phyloP scores from a whole-genome alignment of 2,113 vertebrate genomes.

The Crypturellus undulatus region DNA sequence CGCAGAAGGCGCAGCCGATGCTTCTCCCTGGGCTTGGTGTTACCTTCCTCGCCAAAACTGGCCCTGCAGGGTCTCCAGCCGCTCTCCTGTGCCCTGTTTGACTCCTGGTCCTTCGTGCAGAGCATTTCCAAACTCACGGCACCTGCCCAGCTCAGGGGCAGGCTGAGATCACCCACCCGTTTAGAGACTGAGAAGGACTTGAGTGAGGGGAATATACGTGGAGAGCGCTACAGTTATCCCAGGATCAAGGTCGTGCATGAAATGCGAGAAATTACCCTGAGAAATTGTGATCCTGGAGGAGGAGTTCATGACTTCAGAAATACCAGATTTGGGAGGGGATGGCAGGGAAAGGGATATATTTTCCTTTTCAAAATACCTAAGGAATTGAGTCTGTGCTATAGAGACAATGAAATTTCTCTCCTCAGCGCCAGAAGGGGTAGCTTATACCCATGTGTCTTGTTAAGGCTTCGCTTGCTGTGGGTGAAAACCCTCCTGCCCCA shows the following conservation, averaged over 20 bases:
- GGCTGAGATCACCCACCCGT: neutral
- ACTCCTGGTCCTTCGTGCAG: neutral
- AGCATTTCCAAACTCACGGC: neutral
- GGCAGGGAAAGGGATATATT: slow-evolving; percentile 42
- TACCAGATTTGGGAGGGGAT: slow-evolving; percentile 68
- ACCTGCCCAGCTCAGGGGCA: rapidly evolving
- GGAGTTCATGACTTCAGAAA: slow-evolving; percentile 72
- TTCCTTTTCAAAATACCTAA: slow-evolving; percentile 63
- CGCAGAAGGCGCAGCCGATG: neutral
- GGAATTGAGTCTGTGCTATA: slow-evolving; percentile 2
- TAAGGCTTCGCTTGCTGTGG: neutral
- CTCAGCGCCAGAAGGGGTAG: neutral
- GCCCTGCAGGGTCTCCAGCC: neutral
- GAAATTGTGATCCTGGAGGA: slow-evolving; percentile 61
- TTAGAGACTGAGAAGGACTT: neutral
- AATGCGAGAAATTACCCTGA: slow-evolving; percentile 60
- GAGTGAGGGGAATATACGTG: rapidly evolving
- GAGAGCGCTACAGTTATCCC: neutral
- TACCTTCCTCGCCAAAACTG: neutral
- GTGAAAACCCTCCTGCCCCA: neutral
- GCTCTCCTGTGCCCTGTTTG: no score
- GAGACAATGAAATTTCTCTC: slow-evolving; percentile 31
- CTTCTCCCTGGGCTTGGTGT: no score
- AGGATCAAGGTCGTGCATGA: slow-evolving; percentile 59
- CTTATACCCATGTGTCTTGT: neutral